Evolutionary conservation across 1,140 invertebrate genomes (phyloP), one percentile per base, ranked within the genome.

Genomic region (Orussus abietinus): DNA sequence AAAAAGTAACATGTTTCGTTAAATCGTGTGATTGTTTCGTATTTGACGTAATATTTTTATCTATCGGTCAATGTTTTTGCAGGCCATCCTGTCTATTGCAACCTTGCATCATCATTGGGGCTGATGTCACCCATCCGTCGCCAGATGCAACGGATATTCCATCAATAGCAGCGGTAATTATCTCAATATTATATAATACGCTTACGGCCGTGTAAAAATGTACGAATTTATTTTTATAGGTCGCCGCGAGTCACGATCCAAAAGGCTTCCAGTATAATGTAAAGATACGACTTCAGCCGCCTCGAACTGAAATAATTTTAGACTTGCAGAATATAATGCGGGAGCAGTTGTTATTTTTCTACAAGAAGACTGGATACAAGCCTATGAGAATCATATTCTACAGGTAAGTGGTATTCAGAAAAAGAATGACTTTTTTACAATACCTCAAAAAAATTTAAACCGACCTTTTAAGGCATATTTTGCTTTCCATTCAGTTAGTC

Each of bases 121-220:
- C 90, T 13, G 92, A 95, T 72, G 90, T 93, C 1, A 91, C 88
- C 1, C 90, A 94, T 77, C 88, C 89, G 0, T 79, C 84, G 1
- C 85, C 85, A 0, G 85, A 87, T 56, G 76, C 78, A 12, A 52
- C 26, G 0, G 45, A 57, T 17, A 81, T 83, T 12, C 89, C 90
- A 0, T 93, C 90, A 31, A 83, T 94, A 18, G 90, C 90, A n/a
- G 90, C 90, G 1, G 77, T 80, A 52, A 59, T 39, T 63, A 47
- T 36, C 38, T 6, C 40, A 5, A 28, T 14, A 7, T n/a, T 7
- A 5, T 14, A 22, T 1, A 30, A 10, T 5, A 25, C 12, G 40
- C 2, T 28, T 29, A 28, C 29, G n/a, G n/a, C 29, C 21, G 11
- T 13, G n/a, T 38, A 14, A 1, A 30, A 3, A 40, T 40, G 28